Evolutionary conservation across 2,113 vertebrate species (phyloP), one percentile per base, ranked within the genome.

Genomic region (Dolichallabes microphthalmus): DNA sequence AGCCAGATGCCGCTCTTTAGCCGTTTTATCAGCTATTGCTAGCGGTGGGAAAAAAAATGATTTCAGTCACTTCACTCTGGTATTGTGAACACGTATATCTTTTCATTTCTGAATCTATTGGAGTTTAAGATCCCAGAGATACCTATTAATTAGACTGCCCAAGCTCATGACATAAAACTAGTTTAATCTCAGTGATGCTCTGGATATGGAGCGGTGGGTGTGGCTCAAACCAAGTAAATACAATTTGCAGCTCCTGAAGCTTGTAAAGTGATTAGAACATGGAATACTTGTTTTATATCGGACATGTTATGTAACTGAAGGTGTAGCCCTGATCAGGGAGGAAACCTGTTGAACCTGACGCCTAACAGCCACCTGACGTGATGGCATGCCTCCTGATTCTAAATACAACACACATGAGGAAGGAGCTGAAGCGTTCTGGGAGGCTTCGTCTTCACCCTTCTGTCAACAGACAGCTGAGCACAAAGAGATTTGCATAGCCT

Each of bases 321-420:
- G 82, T 45, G 82, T n/a, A 57, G 20, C 82, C n/a, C 20, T 17
- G 7, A 39, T 27, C 66, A n/a, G 53, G 32, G 27, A 25, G 64
- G 20, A 27, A 39, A 83, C 82, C 68, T 73, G 82, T 73, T 22
- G 7, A 58, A 83, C 82, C 55, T 2, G 80, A 66, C 25, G 12
- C 22, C 17, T 27, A 20, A 10, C 27, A 53, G 53, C 76, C 53
- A 32, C 53, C 13, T 55, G 25, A 66, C 32, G n/a, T 10, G 22
- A 63, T 61, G 9, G 17, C 32, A 39, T 4, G 76, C 39, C 22
- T 61, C 35, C 2, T 27, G 25, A 66, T 30, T 68, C 19, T 25
- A 11, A 79, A 60, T 22, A 22, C 57, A 39, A 60, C 76, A 60
- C 27, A 4, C 14, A 4, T 17, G 15, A 57, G 9, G 1, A 12